These are phyloP conservation scores for Rhynchophorus ferrugineus DNA, from an alignment of 1,140 invertebrate genomes.

Conservation along the genomic window DNA sequence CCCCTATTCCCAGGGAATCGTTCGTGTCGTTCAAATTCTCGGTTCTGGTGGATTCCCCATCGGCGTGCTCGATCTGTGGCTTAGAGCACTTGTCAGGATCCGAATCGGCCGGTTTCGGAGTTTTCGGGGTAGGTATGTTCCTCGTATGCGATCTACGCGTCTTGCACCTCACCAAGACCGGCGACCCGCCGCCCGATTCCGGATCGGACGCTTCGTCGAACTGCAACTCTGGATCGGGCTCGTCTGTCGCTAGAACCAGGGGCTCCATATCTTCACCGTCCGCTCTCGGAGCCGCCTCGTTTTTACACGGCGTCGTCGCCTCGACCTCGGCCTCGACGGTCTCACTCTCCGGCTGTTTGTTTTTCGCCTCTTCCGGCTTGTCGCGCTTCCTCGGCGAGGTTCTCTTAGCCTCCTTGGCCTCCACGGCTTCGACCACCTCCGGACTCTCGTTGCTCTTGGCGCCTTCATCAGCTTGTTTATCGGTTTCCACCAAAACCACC, in stretches of 20 bases:
- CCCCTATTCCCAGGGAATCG: constrained; percentile 21
- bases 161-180: constrained; percentile 30
- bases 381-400: constrained; percentile 1
- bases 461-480: background rate
- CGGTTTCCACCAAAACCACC: background rate
- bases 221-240: constrained; percentile 35
- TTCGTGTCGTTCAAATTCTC: constrained; percentile 21
- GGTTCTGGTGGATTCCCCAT: constrained; percentile 8
- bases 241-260: constrained; percentile 31
- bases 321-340: constrained; percentile 1
- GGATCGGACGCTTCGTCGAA: constrained; percentile 38
- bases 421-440: constrained; percentile 1
- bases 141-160: constrained; percentile 36
- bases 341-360: constrained; percentile 1
- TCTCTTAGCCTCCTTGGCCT: background rate
- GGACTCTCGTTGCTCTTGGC: background rate
- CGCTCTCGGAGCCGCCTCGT: background rate
- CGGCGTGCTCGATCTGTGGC: constrained; percentile 7
- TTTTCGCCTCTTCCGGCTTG: constrained; percentile 11
- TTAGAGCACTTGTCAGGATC: constrained; percentile 10
- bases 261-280: constrained; percentile 31
- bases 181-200: constrained; percentile 35
- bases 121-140: constrained; percentile 38
- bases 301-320: constrained; percentile 3
- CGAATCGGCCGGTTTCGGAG: constrained; percentile 31